These are phyloP conservation scores for Melitaea athalia DNA, from an alignment of 2,888 invertebrate species.

Conservation along the genomic window DNA sequence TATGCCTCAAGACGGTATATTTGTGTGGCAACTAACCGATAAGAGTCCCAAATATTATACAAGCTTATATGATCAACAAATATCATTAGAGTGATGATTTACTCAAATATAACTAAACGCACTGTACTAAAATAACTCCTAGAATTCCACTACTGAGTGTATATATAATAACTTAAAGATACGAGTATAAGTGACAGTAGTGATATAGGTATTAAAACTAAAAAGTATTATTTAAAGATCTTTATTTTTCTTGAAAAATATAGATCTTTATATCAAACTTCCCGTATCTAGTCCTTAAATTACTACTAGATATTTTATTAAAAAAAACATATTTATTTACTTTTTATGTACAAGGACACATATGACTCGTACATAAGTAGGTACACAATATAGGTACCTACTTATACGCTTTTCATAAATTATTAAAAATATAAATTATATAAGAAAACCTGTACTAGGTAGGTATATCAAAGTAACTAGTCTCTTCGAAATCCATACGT, in stretches of 20 bases:
- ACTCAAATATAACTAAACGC: background rate
- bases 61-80: background rate
- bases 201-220: too few relatives aligned
- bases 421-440: slow-evolving; percentile 4
- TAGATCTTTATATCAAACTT: too few relatives aligned
- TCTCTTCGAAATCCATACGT: slow-evolving; percentile 1
- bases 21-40: slow-evolving; percentile 25
- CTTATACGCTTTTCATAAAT: too few relatives aligned
- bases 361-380: too few relatives aligned
- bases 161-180: too few relatives aligned
- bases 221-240: background rate
- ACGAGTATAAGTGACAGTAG: too few relatives aligned
- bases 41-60: slow-evolving; percentile 6
- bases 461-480: background rate
- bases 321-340: too few relatives aligned
- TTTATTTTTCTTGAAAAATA: too few relatives aligned
- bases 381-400: too few relatives aligned
- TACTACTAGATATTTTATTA: background rate
- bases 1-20: slow-evolving; percentile 24
- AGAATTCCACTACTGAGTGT: background rate
- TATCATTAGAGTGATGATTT: background rate
- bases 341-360: too few relatives aligned
- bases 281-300: background rate
- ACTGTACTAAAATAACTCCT: background rate
- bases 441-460: background rate